These are phyloP conservation scores for Oikopleura dioica DNA, from an alignment of 23 tunicate genomes.

Conservation along the genomic window DNA sequence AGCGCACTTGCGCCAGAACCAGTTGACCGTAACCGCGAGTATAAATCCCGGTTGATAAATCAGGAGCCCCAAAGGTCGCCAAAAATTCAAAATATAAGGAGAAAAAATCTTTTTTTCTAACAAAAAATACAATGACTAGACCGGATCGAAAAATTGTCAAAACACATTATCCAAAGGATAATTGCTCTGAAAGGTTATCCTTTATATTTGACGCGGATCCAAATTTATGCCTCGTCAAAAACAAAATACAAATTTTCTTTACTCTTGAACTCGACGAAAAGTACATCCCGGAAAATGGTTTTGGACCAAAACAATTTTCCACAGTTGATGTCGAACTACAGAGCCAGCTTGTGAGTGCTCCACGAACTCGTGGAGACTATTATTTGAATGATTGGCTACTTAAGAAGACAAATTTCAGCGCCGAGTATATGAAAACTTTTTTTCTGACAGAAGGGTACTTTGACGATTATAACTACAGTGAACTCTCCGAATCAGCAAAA, in stretches of 20 bases:
- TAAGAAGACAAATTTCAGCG: neutral
- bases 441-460: neutral
- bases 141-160: no score
- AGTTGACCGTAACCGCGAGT: no score
- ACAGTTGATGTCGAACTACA: neutral
- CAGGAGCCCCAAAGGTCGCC: no score
- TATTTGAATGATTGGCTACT: neutral
- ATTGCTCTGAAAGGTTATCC: no score
- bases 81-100: no score
- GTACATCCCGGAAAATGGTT: constrained; percentile 1
- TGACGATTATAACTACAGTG: neutral
- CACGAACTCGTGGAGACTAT: neutral
- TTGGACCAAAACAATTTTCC: constrained; percentile 9
- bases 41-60: no score
- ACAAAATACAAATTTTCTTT: neutral
- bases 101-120: no score
- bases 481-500: neutral
- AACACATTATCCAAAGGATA: no score
- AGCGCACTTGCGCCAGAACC: no score
- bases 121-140: no score
- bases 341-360: neutral
- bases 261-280: constrained; percentile 5
- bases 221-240: neutral
- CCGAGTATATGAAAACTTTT: neutral
- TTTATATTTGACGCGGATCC: constrained; percentile 9